Base-by-base conservation (phyloP, 2,888 invertebrate genomes). In the Nemotelus pantherinus region DNA sequence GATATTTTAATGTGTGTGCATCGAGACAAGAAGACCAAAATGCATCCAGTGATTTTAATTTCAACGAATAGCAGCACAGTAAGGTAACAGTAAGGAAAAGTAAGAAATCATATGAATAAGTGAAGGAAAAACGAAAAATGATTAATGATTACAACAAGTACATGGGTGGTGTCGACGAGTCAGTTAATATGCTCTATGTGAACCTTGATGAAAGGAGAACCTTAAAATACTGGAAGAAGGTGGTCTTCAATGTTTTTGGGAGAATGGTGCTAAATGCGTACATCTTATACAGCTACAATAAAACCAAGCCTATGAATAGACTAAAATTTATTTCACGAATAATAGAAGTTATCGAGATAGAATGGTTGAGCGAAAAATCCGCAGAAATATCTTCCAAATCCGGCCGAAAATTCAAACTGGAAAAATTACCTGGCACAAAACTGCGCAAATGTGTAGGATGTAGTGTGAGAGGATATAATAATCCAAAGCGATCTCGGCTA, bases 191-290 rank as follows among this genome's bases (percentile, higher is more conserved):
- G 82, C 55, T 82, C 41, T 83, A 81, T 75, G 65, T 79, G 4
- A 82, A 82, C 55, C 77, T 82, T 48, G 82, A 82, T 80, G 81
- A 83, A 81, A 65, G 82, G 79, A 81, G 79, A 77, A 78, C 80
- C n/a, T 43, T 81, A n/a, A 81, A 82, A 80, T 82, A 78, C 79
- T 82, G 82, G 81, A 82, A 82, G 72, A 83, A 82, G 79, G 81
- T 82, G 39, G 80, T 80, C 43, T 82, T 82, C 79, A 81, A 79
- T 76, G 79, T 82, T 76, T 81, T 82, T 77, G 77, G 79, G 41
- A 79, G 81, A 71, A 82, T 82, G 82, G 78, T 80, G 39, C 60
- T 81, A 63, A 82, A 82, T 80, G 70, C 82, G 41, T 83, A 80
- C 79, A 58, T 58, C 0, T 82, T 82, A n/a, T 78, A 58, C 58